Evolutionary conservation across 2,797 vertebrate species (phyloP).

Genomic region (Vipera latastei): DNA sequence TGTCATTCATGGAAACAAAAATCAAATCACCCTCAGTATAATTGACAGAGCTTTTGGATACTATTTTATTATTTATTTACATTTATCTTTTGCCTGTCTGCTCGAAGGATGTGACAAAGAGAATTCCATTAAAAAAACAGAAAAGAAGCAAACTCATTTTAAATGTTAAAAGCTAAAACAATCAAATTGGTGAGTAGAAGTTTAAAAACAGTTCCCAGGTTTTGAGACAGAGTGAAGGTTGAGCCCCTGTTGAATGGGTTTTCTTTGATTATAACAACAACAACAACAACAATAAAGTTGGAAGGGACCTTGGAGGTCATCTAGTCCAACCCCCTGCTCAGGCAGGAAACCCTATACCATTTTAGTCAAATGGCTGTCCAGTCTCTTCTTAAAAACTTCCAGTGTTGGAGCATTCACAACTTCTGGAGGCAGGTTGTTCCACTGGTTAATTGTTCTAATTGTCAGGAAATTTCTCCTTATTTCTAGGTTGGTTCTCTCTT

Average conservation of each 20-base stretch:
- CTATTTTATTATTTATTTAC: neutral
- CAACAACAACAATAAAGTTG: too few species aligned
- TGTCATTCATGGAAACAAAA: neutral
- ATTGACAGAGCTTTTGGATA: neutral
- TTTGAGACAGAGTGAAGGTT: neutral
- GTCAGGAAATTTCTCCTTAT: too few species aligned
- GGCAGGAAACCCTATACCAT: too few species aligned
- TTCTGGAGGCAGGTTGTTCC: too few species aligned
- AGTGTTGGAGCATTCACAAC: too few species aligned
- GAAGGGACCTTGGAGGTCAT: too few species aligned
- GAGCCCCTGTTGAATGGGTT: neutral
- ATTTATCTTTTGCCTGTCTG: neutral
- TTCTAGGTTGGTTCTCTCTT: too few species aligned
- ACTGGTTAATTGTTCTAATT: too few species aligned
- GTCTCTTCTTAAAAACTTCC: too few species aligned
- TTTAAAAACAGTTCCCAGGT: neutral
- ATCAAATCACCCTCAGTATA: neutral
- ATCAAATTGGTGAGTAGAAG: neutral
- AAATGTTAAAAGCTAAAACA: neutral
- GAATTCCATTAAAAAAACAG: neutral
- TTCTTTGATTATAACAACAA: neutral
- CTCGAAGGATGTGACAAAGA: neutral
- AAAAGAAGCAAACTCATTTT: neutral
- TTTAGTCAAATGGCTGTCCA: too few species aligned
- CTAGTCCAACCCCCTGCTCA: too few species aligned